These are phyloP conservation scores for Brenthis ino DNA, from an alignment of 2,888 invertebrate genomes.

Conservation along the genomic window DNA sequence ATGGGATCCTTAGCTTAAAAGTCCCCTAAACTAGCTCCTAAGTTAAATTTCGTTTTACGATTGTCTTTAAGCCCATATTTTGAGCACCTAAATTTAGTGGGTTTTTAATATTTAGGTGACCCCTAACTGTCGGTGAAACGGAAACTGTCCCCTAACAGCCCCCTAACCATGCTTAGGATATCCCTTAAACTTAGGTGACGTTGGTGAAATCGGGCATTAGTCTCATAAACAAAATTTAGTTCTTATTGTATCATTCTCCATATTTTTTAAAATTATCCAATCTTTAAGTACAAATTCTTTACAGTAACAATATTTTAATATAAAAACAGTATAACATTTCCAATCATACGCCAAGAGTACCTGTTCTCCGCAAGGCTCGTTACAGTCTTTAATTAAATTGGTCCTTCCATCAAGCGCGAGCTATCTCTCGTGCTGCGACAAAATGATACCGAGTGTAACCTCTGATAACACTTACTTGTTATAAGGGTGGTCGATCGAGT, in stretches of 20 bases:
- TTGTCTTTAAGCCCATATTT: too few relatives aligned
- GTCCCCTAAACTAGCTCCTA: too few relatives aligned
- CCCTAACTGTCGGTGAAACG: too few relatives aligned
- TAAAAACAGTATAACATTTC: constrained; percentile 44
- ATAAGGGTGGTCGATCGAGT: constrained; percentile 61
- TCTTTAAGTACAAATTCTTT: not conserved
- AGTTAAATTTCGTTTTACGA: too few relatives aligned
- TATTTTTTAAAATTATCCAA: not conserved
- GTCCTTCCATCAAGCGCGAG: constrained; percentile 52
- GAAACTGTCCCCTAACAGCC: too few relatives aligned
- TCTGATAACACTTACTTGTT: constrained; percentile 56
- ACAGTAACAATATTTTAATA: constrained; percentile 9
- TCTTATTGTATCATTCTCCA: not conserved
- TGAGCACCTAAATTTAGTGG: too few relatives aligned
- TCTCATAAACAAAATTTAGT: not conserved
- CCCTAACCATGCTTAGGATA: too few relatives aligned
- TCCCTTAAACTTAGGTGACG: too few relatives aligned
- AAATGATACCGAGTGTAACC: constrained; percentile 56
- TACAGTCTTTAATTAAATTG: constrained; percentile 59
- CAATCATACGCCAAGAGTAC: constrained; percentile 42
- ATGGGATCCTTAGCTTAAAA: too few relatives aligned
- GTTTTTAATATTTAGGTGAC: too few relatives aligned
- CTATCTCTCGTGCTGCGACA: constrained; percentile 53
- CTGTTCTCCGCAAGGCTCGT: constrained; percentile 47
- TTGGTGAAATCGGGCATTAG: not conserved